Conservation (phyloP, 2,113 vertebrate genomes). For the Fregetta grallaria region DNA sequence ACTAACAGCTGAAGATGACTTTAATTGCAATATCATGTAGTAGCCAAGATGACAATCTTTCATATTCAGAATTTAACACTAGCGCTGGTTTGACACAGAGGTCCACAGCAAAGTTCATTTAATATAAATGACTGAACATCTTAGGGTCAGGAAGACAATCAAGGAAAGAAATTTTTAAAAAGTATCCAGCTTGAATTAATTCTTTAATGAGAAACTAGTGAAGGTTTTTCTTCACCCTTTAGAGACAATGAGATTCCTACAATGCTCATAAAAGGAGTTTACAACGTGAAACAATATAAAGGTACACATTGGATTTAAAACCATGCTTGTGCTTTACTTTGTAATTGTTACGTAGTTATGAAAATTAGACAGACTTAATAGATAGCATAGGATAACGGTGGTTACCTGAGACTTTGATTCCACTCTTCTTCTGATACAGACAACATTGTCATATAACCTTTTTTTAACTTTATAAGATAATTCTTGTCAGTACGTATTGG, state of each 20-base stretch:
- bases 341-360: not conserved
- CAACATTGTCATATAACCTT: fast-evolving
- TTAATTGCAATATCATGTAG: slow-evolving; percentile 40
- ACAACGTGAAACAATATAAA: not conserved
- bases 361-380: not conserved
- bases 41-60: not conserved
- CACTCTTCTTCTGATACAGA: not conserved
- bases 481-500: not conserved
- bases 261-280: not conserved
- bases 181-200: not conserved
- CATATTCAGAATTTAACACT: not conserved
- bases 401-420: not conserved
- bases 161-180: not conserved
- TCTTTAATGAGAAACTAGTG: not conserved
- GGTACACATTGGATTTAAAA: not conserved
- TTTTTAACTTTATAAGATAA: not conserved
- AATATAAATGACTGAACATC: slow-evolving; percentile 8
- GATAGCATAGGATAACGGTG: not conserved
- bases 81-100: not conserved
- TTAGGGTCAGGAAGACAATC: not conserved
- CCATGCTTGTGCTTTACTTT: not conserved
- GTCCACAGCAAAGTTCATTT: not conserved
- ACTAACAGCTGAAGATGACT: not conserved
- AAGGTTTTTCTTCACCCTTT: not conserved
- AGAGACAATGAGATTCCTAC: not conserved